Base-by-base conservation (phyloP, 1,140 invertebrate species). In the Periplaneta americana region DNA sequence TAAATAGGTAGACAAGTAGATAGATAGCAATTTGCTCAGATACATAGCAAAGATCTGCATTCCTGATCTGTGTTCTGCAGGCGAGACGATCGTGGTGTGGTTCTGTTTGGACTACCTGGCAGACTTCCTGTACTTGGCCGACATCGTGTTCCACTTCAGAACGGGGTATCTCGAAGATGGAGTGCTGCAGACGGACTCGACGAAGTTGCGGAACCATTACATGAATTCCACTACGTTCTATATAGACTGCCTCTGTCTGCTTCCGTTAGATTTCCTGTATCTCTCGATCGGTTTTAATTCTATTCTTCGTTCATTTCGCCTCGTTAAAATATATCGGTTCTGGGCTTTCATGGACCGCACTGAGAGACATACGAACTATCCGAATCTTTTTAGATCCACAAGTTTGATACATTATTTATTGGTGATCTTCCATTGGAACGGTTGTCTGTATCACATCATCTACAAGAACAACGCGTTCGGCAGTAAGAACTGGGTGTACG, bases 171-270 rank as follows among this genome's bases (percentile, higher is more conserved):
- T 98, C 83, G 97, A 98, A 89, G 97, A 98, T 88, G 97, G 97
- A 79, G 98, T 99, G 32, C 90, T 99, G 82, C 98, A 99, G 88
- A 99, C 98, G 35, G 97, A 99, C 89, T 92, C 96, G 33, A 93
- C 93, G 5, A 98, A 98, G 88, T 89, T 99, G 81, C 92, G 98
- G 79, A 95, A 97, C 85, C 97, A 99, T 88, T 99, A 99, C 89
- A 98, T 98, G 95, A 99, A 99, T 91, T 98, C 97, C 84, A 99
- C 98, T 79, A 97, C 95, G 75, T 99, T 99, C 91, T 99, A 99
- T 92, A 97, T 99, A 88, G 98, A 99, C 92, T 98, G 97, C 89
- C 92, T 99, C 87, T 99, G 98, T 91, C 92, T 99, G 86, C 90
- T 99, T 86, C 98, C 98, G 83, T 91, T 99, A 86, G 98, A 99